Conservation (phyloP, 2,888 invertebrate species). For the Drosophila mimetica region DNA sequence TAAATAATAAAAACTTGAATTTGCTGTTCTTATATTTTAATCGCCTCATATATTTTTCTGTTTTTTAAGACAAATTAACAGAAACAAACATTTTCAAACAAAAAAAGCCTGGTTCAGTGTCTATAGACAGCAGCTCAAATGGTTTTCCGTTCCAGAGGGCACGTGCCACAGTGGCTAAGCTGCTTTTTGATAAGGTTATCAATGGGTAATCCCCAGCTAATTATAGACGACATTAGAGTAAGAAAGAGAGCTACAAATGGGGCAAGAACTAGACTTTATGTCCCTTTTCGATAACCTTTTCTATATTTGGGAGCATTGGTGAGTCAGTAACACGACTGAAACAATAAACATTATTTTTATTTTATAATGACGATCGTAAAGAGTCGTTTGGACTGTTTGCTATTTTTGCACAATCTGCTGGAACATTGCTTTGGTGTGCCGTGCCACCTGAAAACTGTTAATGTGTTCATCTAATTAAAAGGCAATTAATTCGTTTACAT, state of each 20-base stretch:
- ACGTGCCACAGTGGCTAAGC: constrained; percentile 11
- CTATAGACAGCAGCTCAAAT: constrained; percentile 25
- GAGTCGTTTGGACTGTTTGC: neutral
- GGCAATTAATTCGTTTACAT: constrained; percentile 58
- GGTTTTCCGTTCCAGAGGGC: constrained; percentile 17
- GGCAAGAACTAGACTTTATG: constrained; percentile 4
- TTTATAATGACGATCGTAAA: constrained; percentile 12
- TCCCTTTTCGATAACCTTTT: constrained; percentile 8
- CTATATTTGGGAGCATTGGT: neutral
- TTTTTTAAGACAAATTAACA: neutral
- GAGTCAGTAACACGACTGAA: neutral
- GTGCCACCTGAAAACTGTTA: constrained; percentile 17
- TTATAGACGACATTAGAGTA: constrained; percentile 4
- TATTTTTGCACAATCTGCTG: neutral
- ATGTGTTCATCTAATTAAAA: constrained; percentile 59
- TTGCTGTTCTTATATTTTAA: too few relatives aligned
- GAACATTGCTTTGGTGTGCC: neutral
- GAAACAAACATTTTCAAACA: neutral
- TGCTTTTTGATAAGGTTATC: constrained; percentile 27
- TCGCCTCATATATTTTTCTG: too few relatives aligned
- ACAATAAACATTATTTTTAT: constrained; percentile 7
- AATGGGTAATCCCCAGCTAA: constrained; percentile 37
- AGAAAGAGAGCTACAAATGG: neutral
- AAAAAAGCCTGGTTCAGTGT: constrained; percentile 41
- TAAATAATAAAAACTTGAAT: too few relatives aligned